Evolutionary conservation across 2,888 invertebrate species (phyloP).

Genomic region (Ormyrus thymus): DNA sequence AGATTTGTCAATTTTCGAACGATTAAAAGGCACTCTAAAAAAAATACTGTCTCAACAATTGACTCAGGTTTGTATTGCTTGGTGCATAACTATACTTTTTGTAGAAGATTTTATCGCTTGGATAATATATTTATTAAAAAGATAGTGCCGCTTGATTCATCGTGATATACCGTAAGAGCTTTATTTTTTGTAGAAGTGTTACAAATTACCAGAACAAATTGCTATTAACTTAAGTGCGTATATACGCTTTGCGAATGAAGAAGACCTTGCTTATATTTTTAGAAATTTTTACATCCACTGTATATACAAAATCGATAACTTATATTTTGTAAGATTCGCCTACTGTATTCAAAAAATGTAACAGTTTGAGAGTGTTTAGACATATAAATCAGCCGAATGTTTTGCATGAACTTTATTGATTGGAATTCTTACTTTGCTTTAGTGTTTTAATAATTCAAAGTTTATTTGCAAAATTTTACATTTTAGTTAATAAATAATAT

Average conservation of each 20-base stretch:
- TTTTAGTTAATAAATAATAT: background rate
- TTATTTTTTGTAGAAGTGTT: conserved; percentile 38
- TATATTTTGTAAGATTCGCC: conserved; percentile 39
- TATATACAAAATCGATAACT: conserved; percentile 25
- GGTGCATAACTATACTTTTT: conserved; percentile 63
- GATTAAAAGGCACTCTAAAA: conserved; percentile 69
- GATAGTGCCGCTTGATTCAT: conserved; percentile 43
- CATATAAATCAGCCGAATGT: conserved; percentile 6
- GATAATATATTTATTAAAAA: conserved; percentile 60
- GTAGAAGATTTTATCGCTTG: conserved; percentile 61
- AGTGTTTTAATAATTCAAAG: background rate
- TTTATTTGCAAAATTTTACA: background rate
- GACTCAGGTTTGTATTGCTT: conserved; percentile 69
- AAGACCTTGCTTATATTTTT: conserved; percentile 55
- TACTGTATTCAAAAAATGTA: conserved; percentile 24
- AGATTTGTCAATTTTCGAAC: conserved; percentile 70
- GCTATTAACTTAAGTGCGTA: conserved; percentile 28
- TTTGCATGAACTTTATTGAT: conserved; percentile 23
- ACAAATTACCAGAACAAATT: conserved; percentile 6
- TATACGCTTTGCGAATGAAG: conserved; percentile 40
- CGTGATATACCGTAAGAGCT: conserved; percentile 30
- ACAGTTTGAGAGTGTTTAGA: conserved; percentile 6
- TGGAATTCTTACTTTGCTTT: background rate
- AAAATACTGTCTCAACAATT: conserved; percentile 69
- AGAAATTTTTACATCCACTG: conserved; percentile 50